phyloP scores from a whole-genome alignment of 2,797 vertebrate genomes.

The Babyrousa celebensis region DNA sequence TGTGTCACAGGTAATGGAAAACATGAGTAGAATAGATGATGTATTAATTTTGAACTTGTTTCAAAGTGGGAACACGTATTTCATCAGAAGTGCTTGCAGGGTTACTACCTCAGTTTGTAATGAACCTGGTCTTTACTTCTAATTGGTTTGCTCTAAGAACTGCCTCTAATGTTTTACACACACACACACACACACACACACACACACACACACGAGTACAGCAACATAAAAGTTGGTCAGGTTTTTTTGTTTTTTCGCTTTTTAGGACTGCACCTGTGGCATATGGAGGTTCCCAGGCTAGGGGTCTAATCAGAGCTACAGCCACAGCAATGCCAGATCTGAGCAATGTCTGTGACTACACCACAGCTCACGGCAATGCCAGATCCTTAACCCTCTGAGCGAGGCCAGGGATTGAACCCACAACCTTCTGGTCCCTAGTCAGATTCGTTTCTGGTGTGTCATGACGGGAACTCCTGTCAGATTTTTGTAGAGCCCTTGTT shows the following conservation, averaged over 20 bases:
- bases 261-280: too few species aligned
- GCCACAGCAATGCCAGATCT: too few species aligned
- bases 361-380: too few species aligned
- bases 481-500: constrained; percentile 34
- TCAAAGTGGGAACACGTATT: constrained; percentile 2
- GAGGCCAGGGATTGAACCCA: too few species aligned
- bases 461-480: neutral
- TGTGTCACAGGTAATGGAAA: constrained; percentile 35
- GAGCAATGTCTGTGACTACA: too few species aligned
- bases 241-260: neutral
- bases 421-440: too few species aligned
- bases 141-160: constrained; percentile 51
- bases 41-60: constrained; percentile 31
- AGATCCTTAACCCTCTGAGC: too few species aligned
- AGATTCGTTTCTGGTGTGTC: too few species aligned
- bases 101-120: constrained; percentile 85
- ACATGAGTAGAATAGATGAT: neutral
- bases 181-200: neutral
- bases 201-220: neutral
- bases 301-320: too few species aligned
- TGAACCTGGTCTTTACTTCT: constrained; percentile 75
- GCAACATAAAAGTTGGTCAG: neutral
- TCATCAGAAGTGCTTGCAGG: constrained; percentile 54
- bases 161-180: neutral
- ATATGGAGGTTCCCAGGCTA: too few species aligned